Conservation (phyloP, 2,113 vertebrate species). For the Chionis minor region DNA sequence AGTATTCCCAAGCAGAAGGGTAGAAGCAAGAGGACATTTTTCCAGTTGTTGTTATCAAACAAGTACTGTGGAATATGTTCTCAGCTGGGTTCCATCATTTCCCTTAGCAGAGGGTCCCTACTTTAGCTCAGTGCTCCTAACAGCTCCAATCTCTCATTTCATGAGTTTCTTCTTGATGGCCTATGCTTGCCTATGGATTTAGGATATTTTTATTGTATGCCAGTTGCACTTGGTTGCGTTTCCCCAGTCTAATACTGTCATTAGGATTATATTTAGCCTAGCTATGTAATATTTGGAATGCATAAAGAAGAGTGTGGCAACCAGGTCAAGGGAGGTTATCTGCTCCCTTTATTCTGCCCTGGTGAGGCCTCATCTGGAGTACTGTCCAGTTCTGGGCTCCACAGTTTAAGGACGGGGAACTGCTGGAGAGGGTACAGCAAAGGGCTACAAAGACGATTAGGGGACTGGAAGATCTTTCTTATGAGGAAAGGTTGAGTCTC, state of each 20-base stretch:
- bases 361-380: too few species aligned
- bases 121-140: background rate
- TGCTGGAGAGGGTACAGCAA: too few species aligned
- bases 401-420: too few species aligned
- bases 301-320: too few species aligned
- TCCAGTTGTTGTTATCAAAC: background rate
- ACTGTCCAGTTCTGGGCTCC: too few species aligned
- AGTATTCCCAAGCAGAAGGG: background rate
- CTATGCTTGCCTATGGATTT: background rate
- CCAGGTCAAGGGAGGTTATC: too few species aligned
- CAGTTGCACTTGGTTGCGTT: background rate
- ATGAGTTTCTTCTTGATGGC: background rate
- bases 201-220: background rate
- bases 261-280: background rate
- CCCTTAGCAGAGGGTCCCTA: background rate
- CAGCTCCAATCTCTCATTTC: background rate
- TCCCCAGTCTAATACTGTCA: background rate
- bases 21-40: background rate
- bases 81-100: background rate
- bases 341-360: too few species aligned
- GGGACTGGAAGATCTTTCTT: too few species aligned
- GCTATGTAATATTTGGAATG: background rate
- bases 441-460: too few species aligned
- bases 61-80: background rate
- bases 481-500: too few species aligned